phyloP scores from a whole-genome alignment of 2,888 invertebrate species.

The Apeira syringaria region DNA sequence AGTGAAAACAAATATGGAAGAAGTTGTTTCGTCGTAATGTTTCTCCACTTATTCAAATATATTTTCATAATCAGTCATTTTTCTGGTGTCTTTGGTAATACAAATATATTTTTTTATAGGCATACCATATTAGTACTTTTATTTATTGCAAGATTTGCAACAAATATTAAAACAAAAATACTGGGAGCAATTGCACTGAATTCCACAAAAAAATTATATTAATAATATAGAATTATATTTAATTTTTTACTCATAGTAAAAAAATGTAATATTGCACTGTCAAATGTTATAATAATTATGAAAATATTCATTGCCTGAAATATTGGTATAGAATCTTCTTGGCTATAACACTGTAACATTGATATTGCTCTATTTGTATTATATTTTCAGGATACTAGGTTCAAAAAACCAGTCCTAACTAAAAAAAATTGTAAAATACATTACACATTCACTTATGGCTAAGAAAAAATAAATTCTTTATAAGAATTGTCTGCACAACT shows the following conservation, averaged over 20 bases:
- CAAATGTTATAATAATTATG: constrained; percentile 35
- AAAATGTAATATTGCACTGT: constrained; percentile 78
- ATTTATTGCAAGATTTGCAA: constrained; percentile 39
- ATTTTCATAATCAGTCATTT: constrained; percentile 55
- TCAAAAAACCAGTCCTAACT: constrained; percentile 19
- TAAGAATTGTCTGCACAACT: constrained; percentile 29
- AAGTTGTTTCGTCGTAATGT: constrained; percentile 34
- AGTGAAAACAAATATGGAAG: constrained; percentile 53
- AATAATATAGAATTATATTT: constrained; percentile 51
- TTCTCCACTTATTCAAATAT: constrained; percentile 42
- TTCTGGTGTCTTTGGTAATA: constrained; percentile 73
- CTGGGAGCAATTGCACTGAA: constrained; percentile 69
- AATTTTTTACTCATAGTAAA: constrained; percentile 77
- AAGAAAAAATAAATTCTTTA: constrained; percentile 24
- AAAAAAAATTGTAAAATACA: constrained; percentile 15
- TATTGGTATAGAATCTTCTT: constrained; percentile 24
- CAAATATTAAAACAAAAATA: constrained; percentile 41
- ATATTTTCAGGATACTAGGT: constrained; percentile 15
- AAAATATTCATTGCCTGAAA: constrained; percentile 28
- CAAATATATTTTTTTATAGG: constrained; percentile 28
- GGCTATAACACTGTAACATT: constrained; percentile 13
- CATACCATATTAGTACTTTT: constrained; percentile 27
- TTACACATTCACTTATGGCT: constrained; percentile 18
- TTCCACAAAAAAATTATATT: constrained; percentile 42
- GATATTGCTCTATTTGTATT: constrained; percentile 1